Conservation (phyloP, 1,140 invertebrate genomes). For the Tetramorium simillimum region DNA sequence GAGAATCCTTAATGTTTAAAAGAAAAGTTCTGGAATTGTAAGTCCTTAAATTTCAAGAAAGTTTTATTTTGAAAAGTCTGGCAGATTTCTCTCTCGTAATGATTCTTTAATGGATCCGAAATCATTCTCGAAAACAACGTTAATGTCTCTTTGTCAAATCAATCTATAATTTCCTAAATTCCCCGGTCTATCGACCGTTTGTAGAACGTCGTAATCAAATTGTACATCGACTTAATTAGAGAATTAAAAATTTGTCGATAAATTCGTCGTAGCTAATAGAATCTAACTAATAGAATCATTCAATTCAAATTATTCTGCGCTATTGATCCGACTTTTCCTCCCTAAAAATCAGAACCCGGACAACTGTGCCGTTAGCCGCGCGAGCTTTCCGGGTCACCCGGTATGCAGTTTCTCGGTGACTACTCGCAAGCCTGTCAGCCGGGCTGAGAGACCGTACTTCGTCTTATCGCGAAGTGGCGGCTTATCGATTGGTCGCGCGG, state of each 20-base stretch:
- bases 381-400: constrained; percentile 16
- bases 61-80: neutral
- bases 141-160: neutral
- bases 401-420: constrained; percentile 17
- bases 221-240: neutral
- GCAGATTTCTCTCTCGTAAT: neutral
- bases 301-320: neutral
- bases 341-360: neutral
- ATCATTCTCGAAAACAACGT: neutral
- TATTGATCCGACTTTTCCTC: neutral
- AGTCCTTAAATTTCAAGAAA: neutral
- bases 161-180: neutral
- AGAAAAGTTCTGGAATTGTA: neutral
- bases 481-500: constrained; percentile 65
- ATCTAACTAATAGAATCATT: neutral
- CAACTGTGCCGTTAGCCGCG: neutral
- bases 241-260: neutral
- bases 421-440: constrained; percentile 36
- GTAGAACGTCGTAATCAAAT: neutral
- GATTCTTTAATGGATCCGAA: neutral
- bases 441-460: constrained; percentile 39
- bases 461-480: constrained; percentile 61
- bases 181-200: neutral
- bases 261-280: neutral
- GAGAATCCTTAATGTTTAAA: neutral